Percentiles rank a stretch among this genome's conserved stretches.
Evolutionary conservation across 2,113 vertebrate genomes (phyloP).

Genomic region (Oenanthe melanoleuca): DNA sequence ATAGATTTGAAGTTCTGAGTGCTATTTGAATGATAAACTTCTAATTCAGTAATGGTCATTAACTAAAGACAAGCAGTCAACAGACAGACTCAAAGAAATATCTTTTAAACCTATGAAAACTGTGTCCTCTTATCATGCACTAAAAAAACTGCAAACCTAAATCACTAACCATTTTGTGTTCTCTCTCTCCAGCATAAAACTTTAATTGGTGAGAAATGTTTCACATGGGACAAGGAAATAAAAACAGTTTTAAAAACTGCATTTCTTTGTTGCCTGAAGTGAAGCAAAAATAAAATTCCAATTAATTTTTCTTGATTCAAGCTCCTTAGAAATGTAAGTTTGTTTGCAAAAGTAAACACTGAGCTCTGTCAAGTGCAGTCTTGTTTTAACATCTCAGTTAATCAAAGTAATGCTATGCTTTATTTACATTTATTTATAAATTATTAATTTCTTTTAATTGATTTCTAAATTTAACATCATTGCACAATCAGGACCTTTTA

Average conservation of each 20-base stretch:
- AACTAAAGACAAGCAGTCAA: neutral
- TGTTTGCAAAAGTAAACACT: neutral
- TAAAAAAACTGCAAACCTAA: neutral
- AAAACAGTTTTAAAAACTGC: neutral
- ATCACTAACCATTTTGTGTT: neutral
- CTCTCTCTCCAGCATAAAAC: neutral
- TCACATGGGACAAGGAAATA: neutral
- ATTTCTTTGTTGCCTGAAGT: neutral
- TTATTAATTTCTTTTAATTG: neutral
- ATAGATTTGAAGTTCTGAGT: neutral
- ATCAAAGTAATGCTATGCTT: slow-evolving; percentile 18
- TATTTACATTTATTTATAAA: neutral
- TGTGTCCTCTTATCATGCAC: neutral
- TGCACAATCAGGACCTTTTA: neutral
- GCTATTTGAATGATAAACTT: neutral
- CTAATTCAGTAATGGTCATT: neutral
- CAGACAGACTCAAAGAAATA: neutral
- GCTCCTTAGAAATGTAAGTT: neutral
- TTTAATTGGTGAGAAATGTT: neutral
- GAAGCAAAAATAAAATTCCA: neutral
- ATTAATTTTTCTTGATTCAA: neutral
- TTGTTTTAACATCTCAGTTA: neutral
- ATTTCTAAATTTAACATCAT: neutral
- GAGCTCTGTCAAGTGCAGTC: neutral
- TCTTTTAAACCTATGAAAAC: neutral